A percentile compares a stretch with the other conserved stretches of the same genome.
Conservation (phyloP, 2,797 vertebrate genomes). For the Rhyacichthys aspro region DNA sequence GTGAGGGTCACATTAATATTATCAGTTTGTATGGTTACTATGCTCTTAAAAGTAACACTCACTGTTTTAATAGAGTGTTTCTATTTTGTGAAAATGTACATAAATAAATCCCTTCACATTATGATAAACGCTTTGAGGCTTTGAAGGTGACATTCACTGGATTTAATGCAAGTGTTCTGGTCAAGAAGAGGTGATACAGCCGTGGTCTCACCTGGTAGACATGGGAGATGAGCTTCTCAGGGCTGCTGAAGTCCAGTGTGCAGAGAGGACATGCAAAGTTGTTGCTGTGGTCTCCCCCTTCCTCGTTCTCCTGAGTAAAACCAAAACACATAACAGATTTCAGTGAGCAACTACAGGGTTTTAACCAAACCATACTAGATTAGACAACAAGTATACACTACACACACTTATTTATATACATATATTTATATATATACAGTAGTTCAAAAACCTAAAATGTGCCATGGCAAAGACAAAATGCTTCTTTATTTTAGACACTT, state of each 20-base stretch:
- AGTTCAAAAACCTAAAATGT: too few relatives aligned
- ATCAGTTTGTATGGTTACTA: too few relatives aligned
- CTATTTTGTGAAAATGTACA: too few relatives aligned
- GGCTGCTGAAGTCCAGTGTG: slow-evolving; percentile 90
- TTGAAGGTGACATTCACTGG: slow-evolving; percentile 32
- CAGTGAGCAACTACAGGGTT: slow-evolving; percentile 10
- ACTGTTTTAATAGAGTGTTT: too few relatives aligned
- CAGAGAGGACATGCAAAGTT: slow-evolving; percentile 91
- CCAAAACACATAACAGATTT: slow-evolving; percentile 21
- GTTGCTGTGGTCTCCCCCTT: slow-evolving; percentile 69
- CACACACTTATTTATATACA: too few relatives aligned
- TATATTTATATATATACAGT: too few relatives aligned
- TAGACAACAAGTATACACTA: neutral
- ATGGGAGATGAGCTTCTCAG: slow-evolving; percentile 92
- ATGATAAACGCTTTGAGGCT: slow-evolving; percentile 20
- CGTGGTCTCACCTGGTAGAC: slow-evolving; percentile 90
- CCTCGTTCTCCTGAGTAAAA: slow-evolving; percentile 78
- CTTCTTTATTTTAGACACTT: too few relatives aligned
- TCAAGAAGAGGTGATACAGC: slow-evolving; percentile 3
- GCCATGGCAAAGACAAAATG: too few relatives aligned
- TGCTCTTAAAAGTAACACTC: too few relatives aligned
- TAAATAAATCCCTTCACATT: too few relatives aligned
- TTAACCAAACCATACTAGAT: neutral
- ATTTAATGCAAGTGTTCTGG: slow-evolving; percentile 23
- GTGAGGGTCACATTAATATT: too few relatives aligned